phyloP scores from a whole-genome alignment of 2,113 vertebrate species.

The Dasyurus viverrinus region DNA sequence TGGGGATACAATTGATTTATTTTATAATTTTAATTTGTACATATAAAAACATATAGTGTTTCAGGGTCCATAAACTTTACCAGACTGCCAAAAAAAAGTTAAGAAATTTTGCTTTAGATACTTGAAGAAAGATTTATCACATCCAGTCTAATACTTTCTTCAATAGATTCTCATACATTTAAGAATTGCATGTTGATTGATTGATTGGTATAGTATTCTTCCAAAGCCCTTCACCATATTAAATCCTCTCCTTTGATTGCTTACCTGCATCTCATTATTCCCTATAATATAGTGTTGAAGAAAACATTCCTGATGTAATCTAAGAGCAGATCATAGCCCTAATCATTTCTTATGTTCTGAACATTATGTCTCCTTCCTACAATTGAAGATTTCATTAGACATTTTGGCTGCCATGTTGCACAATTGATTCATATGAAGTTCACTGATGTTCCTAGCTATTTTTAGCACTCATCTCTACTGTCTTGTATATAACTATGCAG shows the following conservation, averaged over 20 bases:
- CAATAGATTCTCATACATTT: neutral
- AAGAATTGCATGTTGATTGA: neutral
- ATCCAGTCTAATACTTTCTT: neutral
- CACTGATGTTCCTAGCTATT: neutral
- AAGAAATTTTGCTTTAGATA: neutral
- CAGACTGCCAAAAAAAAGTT: neutral
- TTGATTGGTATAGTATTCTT: neutral
- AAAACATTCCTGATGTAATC: neutral
- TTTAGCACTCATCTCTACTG: neutral
- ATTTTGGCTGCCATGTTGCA: neutral
- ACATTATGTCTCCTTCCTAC: neutral
- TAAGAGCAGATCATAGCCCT: neutral
- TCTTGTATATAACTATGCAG: neutral
- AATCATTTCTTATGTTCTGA: neutral
- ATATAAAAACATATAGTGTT: neutral
- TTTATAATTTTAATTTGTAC: neutral
- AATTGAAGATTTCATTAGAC: neutral
- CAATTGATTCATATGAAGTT: neutral
- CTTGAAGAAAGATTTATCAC: neutral
- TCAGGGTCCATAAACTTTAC: neutral
- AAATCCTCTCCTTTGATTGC: neutral
- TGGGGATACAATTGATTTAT: neutral
- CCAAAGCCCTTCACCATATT: neutral
- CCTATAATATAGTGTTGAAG: neutral
- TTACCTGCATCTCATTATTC: neutral